phyloP scores from a whole-genome alignment of 2,113 vertebrate species.

The Pterocles burchelli region DNA sequence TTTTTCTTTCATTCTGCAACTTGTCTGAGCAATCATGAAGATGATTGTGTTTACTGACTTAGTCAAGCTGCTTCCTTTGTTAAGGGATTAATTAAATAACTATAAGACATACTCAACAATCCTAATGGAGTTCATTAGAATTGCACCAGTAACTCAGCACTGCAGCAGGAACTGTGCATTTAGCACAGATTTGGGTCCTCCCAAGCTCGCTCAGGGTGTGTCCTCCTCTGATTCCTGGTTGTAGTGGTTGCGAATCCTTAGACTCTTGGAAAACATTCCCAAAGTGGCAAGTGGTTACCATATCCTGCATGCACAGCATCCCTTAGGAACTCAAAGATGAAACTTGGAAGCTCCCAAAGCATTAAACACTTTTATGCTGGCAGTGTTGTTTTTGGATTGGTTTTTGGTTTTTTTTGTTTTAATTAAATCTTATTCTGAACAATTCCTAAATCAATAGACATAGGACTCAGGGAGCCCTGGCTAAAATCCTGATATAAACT shows the following conservation, averaged over 20 bases:
- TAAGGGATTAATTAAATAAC: not conserved
- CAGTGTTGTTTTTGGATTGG: fast-evolving
- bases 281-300: not conserved
- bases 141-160: not conserved
- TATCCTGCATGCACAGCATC: not conserved
- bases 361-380: not conserved
- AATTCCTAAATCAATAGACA: not conserved
- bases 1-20: not conserved
- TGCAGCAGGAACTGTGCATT: not conserved
- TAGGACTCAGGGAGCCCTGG: not conserved
- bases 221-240: not conserved
- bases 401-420: not conserved
- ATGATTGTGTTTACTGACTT: not conserved
- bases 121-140: not conserved
- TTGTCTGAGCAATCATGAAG: not conserved
- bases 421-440: not conserved
- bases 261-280: not conserved
- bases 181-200: not conserved
- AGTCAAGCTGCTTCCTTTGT: not conserved
- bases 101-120: not conserved
- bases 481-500: not conserved
- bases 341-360: not conserved
- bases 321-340: not conserved
- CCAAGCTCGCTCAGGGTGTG: not conserved
- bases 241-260: not conserved